Conservation (phyloP, 2,797 vertebrate species). For the Holocentrus rufus region DNA sequence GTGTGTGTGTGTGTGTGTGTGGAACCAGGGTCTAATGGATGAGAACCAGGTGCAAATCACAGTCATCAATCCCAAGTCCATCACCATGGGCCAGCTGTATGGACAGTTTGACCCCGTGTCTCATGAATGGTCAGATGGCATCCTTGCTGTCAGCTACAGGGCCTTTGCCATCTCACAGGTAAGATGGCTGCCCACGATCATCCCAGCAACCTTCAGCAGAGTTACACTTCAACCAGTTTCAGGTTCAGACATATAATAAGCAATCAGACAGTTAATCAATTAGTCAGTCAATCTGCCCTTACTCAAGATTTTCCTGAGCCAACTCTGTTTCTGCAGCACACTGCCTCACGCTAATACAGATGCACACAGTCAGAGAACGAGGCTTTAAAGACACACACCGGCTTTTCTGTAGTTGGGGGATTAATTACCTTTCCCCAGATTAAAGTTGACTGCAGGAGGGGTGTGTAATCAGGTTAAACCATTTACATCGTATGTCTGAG, state of each 20-base stretch:
- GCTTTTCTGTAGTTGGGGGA: no score
- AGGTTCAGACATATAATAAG: background rate
- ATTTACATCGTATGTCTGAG: no score
- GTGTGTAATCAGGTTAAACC: no score
- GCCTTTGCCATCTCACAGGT: conserved; percentile 87
- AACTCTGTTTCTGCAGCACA: no score
- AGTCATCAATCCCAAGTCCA: conserved; percentile 92
- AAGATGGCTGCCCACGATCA: conserved; percentile 13
- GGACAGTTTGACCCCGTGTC: conserved; percentile 92
- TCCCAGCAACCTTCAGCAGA: background rate
- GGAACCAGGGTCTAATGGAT: conserved; percentile 86
- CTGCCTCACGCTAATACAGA: no score
- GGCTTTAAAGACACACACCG: no score
- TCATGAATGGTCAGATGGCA: conserved; percentile 93
- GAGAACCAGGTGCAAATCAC: conserved; percentile 92
- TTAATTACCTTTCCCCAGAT: no score
- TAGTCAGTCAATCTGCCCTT: background rate
- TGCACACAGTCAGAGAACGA: no score
- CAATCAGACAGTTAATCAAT: background rate
- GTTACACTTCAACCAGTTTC: background rate
- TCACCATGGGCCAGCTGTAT: conserved; percentile 93
- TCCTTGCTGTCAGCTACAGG: conserved; percentile 91
- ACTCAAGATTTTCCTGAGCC: no score
- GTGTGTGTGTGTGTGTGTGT: background rate
- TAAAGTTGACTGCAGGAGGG: no score